phyloP scores from a whole-genome alignment of 1,140 invertebrate genomes.

The Cheumatopsyche charites region DNA sequence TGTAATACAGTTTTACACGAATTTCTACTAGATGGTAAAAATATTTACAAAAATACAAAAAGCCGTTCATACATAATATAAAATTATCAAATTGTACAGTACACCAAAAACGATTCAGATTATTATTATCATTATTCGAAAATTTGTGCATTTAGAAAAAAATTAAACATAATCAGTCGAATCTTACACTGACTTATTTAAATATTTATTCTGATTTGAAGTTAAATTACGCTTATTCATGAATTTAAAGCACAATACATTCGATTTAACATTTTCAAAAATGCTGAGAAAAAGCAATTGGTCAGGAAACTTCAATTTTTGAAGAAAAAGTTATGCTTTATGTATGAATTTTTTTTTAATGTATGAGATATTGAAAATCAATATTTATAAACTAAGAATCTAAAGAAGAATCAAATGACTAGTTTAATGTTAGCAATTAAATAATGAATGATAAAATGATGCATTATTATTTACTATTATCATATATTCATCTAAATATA shows the following conservation, averaged over 20 bases:
- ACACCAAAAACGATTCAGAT: conserved; percentile 20
- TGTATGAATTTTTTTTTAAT: too few species aligned
- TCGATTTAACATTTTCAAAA: too few species aligned
- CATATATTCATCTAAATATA: neutral
- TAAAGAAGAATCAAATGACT: too few species aligned
- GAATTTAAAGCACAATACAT: too few species aligned
- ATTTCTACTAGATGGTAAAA: conserved; percentile 32
- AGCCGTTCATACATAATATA: conserved; percentile 34
- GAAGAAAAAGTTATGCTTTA: too few species aligned
- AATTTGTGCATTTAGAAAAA: conserved; percentile 17
- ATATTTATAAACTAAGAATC: too few species aligned
- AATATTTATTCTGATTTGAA: neutral
- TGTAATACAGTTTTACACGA: conserved; percentile 27
- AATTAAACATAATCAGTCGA: conserved; percentile 31
- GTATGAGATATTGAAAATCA: too few species aligned
- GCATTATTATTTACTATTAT: neutral
- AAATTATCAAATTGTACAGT: conserved; percentile 37
- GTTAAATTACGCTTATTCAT: neutral
- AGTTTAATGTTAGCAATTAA: too few species aligned
- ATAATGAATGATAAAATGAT: neutral
- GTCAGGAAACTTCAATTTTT: too few species aligned
- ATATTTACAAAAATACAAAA: conserved; percentile 45
- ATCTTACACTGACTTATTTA: conserved; percentile 16
- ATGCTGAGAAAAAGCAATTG: too few species aligned
- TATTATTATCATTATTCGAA: conserved; percentile 5